phyloP scores from a whole-genome alignment of 2,113 vertebrate species.

The Myiopsitta monachus region DNA sequence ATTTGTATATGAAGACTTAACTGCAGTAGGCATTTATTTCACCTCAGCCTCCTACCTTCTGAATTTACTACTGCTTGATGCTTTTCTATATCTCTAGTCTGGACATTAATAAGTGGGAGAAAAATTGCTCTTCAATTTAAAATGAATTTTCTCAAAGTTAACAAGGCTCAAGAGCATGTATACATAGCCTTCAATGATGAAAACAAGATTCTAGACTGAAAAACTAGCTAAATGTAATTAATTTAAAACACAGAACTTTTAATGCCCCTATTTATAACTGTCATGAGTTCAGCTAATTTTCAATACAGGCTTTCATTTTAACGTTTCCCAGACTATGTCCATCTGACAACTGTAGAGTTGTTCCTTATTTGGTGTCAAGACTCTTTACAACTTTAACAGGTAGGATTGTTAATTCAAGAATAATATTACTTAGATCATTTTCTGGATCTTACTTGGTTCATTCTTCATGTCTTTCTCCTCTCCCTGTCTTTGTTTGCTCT shows the following conservation, averaged over 20 bases:
- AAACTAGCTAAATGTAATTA: background rate
- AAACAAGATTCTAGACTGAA: background rate
- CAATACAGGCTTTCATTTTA: background rate
- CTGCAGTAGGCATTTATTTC: background rate
- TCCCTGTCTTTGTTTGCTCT: background rate
- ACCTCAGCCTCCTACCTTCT: background rate
- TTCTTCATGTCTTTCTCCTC: background rate
- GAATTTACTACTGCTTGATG: background rate
- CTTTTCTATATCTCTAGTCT: background rate
- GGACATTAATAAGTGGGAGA: background rate
- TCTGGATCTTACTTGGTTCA: background rate
- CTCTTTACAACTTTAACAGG: background rate
- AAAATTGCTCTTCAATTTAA: background rate
- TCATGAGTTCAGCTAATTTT: too few relatives aligned
- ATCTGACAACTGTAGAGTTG: background rate
- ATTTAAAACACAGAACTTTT: background rate
- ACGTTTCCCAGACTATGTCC: background rate
- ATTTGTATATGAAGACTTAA: background rate
- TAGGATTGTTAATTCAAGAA: background rate
- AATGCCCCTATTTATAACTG: background rate
- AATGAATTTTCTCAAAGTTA: background rate
- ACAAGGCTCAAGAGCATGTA: background rate
- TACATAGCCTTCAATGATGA: background rate
- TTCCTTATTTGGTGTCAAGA: background rate
- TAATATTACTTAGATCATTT: background rate